Evolutionary conservation across 2,113 vertebrate species (phyloP).

Genomic region (Furnarius figulus): DNA sequence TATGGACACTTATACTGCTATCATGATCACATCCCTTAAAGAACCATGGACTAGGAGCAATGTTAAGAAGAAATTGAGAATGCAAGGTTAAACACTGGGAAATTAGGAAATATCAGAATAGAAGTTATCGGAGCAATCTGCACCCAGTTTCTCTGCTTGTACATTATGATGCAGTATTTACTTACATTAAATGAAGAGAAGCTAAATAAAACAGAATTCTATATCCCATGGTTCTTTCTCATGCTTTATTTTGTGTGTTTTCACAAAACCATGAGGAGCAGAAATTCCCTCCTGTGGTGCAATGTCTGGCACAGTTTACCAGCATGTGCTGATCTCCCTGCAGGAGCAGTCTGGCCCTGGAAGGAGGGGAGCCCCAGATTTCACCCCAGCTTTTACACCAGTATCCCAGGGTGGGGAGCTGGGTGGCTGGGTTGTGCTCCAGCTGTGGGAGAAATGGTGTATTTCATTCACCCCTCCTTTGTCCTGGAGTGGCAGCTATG

Average conservation of each 20-base stretch:
- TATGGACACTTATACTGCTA: background rate
- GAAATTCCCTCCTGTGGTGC: fast-evolving
- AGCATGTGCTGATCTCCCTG: background rate
- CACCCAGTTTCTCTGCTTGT: background rate
- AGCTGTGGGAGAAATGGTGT: background rate
- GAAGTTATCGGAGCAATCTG: background rate
- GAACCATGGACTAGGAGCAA: background rate
- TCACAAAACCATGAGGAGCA: background rate
- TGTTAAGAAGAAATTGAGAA: background rate
- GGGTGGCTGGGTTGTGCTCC: background rate
- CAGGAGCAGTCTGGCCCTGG: background rate
- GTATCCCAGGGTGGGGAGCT: background rate
- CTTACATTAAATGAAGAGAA: background rate
- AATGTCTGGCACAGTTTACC: background rate
- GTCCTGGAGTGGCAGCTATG: fast-evolving
- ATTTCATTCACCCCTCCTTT: background rate
- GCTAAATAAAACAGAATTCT: background rate
- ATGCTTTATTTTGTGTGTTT: background rate
- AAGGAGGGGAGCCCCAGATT: background rate
- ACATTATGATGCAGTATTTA: background rate
- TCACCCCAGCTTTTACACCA: background rate
- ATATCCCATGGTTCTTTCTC: background rate
- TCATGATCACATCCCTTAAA: background rate
- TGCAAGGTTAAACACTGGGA: background rate
- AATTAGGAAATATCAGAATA: background rate